These are phyloP conservation scores for Ptychodera flava DNA, from an alignment of 35 echinoderm and acorn worm species.

Conservation along the genomic window DNA sequence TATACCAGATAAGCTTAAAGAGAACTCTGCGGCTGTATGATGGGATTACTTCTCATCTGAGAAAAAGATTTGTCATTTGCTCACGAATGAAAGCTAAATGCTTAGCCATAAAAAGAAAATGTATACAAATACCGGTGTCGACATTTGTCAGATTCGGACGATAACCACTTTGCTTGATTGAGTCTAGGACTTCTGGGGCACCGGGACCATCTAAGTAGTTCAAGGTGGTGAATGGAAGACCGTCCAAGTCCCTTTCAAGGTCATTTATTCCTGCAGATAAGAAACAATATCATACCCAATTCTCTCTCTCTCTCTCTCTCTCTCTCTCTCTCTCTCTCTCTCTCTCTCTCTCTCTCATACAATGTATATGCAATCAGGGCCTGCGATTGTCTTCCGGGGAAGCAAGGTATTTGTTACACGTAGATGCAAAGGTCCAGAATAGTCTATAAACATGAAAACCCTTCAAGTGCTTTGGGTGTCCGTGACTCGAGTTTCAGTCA, in stretches of 20 bases:
- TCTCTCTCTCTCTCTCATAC: neutral
- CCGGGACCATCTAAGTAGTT: conserved; percentile 57
- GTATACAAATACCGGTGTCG: conserved; percentile 64
- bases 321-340: neutral
- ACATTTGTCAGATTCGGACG: conserved; percentile 39
- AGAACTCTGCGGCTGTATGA: no score
- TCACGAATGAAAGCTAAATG: no score
- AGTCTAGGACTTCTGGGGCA: neutral
- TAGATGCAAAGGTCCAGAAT: neutral
- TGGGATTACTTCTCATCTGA: no score
- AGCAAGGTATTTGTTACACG: neutral
- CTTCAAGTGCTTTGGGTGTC: no score
- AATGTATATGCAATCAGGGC: conserved; percentile 3
- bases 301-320: no score
- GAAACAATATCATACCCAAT: neutral
- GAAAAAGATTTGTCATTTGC: no score
- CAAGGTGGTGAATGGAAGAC: conserved; percentile 52
- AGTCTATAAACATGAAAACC: neutral
- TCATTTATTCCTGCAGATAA: neutral
- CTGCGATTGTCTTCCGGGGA: neutral
- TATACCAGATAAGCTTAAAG: no score
- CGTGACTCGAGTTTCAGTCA: no score
- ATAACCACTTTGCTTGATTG: neutral
- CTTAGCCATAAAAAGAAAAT: no score
- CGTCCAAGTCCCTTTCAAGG: conserved; percentile 25